Evolutionary conservation across 1,140 invertebrate genomes (phyloP).

Genomic region (Apocrypta bakeri): DNA sequence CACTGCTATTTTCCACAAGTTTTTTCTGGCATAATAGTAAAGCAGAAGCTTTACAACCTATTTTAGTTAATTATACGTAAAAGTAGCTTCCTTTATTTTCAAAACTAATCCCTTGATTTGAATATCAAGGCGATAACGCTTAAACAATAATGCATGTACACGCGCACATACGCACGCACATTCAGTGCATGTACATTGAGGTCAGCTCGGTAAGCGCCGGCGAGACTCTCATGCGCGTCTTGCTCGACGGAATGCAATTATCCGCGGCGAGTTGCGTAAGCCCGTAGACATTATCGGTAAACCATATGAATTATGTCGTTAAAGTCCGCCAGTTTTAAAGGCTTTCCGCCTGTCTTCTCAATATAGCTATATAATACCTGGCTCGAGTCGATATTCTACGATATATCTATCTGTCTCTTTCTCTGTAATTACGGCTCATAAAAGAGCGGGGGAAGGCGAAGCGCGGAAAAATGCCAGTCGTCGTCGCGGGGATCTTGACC

Average conservation of each 20-base stretch:
- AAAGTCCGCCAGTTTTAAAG: slow-evolving; percentile 51
- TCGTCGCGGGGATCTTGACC: slow-evolving; percentile 25
- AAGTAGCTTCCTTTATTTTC: too few species aligned
- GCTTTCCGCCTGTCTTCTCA: slow-evolving; percentile 16
- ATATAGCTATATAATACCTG: background rate
- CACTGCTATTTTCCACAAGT: too few species aligned
- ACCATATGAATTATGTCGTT: slow-evolving; percentile 65
- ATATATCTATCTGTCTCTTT: background rate
- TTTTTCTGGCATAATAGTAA: too few species aligned
- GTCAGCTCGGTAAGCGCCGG: background rate
- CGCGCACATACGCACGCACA: background rate
- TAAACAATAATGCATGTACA: background rate
- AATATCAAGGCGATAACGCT: background rate
- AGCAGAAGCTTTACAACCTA: too few species aligned
- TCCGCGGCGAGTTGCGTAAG: slow-evolving; percentile 64
- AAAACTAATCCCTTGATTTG: background rate
- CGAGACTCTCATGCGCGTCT: slow-evolving; percentile 26
- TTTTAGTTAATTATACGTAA: too few species aligned
- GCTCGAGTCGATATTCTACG: background rate
- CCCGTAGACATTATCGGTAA: slow-evolving; percentile 61
- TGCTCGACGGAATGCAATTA: slow-evolving; percentile 63
- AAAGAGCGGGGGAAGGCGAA: slow-evolving; percentile 50
- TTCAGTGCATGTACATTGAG: background rate
- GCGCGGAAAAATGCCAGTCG: slow-evolving; percentile 44
- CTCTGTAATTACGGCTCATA: slow-evolving; percentile 14